phyloP scores from a whole-genome alignment of 2,797 vertebrate species.

The Myotis myotis region DNA sequence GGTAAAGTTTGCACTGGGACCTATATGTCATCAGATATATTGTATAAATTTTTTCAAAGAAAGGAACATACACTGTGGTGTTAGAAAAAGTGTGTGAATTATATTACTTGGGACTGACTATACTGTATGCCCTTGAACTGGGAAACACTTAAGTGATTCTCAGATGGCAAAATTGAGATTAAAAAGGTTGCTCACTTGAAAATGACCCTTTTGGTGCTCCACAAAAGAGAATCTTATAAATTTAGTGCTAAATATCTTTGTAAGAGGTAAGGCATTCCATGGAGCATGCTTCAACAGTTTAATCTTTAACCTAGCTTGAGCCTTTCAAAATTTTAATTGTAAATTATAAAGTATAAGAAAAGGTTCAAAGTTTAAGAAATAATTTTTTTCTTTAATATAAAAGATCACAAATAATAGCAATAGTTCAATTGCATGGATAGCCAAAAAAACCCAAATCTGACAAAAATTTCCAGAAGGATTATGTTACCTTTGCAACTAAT shows the following conservation, averaged over 20 bases:
- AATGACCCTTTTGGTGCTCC: constrained; percentile 22
- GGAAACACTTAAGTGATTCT: constrained; percentile 22
- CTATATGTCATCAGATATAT: constrained; percentile 2
- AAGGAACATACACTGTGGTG: constrained; percentile 1
- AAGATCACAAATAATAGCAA: constrained; percentile 14
- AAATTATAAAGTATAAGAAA: constrained; percentile 53
- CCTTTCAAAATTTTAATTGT: constrained; percentile 32
- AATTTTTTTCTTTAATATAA: constrained; percentile 14
- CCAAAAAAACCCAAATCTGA: constrained; percentile 2
- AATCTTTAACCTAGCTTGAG: constrained; percentile 27
- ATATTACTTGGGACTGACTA: constrained; percentile 29
- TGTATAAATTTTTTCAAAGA: constrained; percentile 36
- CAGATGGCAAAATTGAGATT: constrained; percentile 50
- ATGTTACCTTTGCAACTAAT: background rate
- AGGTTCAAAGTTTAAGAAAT: constrained; percentile 16
- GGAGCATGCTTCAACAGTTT: constrained; percentile 24
- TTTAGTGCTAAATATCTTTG: constrained; percentile 7
- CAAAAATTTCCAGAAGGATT: constrained; percentile 34
- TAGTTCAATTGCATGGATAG: background rate
- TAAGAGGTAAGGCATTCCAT: background rate
- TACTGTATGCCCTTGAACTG: constrained; percentile 30
- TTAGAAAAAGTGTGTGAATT: constrained; percentile 38
- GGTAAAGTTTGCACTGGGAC: constrained; percentile 30
- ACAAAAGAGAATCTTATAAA: constrained; percentile 54
- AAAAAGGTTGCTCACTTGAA: constrained; percentile 39